Evolutionary conservation across 2,888 invertebrate genomes (phyloP).

Genomic region (Sarcophaga variegata): DNA sequence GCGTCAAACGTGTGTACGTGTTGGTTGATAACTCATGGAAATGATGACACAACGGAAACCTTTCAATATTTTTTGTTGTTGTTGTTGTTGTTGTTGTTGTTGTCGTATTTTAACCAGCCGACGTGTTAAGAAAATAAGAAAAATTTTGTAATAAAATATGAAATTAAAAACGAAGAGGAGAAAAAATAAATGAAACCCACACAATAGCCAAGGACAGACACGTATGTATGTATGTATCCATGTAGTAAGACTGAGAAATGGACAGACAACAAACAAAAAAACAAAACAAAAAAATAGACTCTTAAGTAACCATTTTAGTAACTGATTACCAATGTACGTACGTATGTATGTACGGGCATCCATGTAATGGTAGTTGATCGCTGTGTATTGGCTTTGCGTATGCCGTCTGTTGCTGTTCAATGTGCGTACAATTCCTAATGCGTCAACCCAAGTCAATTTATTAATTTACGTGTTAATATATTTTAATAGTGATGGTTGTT

Average conservation of each 20-base stretch:
- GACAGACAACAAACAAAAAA: too few species aligned
- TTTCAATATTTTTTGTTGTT: constrained; percentile 28
- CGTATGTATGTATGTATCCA: too few species aligned
- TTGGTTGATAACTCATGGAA: background rate
- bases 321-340: background rate
- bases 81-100: constrained; percentile 17
- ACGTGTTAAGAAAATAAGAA: constrained; percentile 17
- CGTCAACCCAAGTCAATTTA: constrained; percentile 56
- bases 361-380: background rate
- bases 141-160: constrained; percentile 4
- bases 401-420: constrained; percentile 14
- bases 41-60: constrained; percentile 66
- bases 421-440: constrained; percentile 59
- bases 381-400: background rate
- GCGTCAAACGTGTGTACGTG: constrained; percentile 49
- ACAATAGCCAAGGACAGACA: constrained; percentile 30
- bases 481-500: constrained; percentile 13
- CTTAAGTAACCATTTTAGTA: constrained; percentile 5
- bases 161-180: background rate
- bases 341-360: background rate
- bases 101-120: background rate
- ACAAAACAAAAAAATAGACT: background rate
- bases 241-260: background rate
- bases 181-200: constrained; percentile 31
- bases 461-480: constrained; percentile 65